Base-by-base conservation (phyloP, 30 jellyfish, hydroid and myxozoan species). In the Hydractinia echinata region DNA sequence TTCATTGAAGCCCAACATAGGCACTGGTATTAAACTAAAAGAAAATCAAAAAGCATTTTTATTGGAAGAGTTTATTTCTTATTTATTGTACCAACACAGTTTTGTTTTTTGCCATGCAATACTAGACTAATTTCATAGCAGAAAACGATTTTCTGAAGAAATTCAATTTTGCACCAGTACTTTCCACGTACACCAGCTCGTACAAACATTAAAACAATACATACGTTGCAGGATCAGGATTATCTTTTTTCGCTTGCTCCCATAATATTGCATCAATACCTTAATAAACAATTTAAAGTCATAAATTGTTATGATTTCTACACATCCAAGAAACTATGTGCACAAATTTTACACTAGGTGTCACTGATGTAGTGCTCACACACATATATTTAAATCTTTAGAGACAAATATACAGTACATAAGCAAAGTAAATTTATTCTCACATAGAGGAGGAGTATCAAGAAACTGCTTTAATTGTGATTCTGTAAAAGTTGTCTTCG, bases 191-290 rank as follows among this genome's bases (percentile, higher is more conserved):
- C 44, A 30, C 2, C 44, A 30, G 44, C 44, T 30, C 44, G 44
- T 79, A 4, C 18, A 44, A 79, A 21, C 64, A 18, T 55, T 30
- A 1, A 1, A 30, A 64, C 19, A 8, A 70, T 20, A 67, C 94
- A 61, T 74, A 90, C 97, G 78, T 90, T 70, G 81, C 73, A 7
- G 97, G 95, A 55, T 77, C 70, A 14, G 97, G 97, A 64, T 90
- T 90, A 58, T 90, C 97, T 77, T 90, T 90, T 84, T 90, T 90
- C 6, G 97, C 97, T 61, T 90, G 97, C 72, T 90, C 97, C 97
- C 97, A 90, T 14, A 90, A 67, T 14, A 90, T 90, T 39, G 92
- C 83, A 82, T 90, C 97, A 82, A 90, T 83, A 56, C 97, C 97
- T 90, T 55, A 80, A 6, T n/a, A 8, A 79, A 71, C 39, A 20